A percentile compares a stretch with the other conserved stretches of the same genome.
These are phyloP conservation scores for Archilochus colubris DNA, from an alignment of 2,113 vertebrate species.

Conservation along the genomic window DNA sequence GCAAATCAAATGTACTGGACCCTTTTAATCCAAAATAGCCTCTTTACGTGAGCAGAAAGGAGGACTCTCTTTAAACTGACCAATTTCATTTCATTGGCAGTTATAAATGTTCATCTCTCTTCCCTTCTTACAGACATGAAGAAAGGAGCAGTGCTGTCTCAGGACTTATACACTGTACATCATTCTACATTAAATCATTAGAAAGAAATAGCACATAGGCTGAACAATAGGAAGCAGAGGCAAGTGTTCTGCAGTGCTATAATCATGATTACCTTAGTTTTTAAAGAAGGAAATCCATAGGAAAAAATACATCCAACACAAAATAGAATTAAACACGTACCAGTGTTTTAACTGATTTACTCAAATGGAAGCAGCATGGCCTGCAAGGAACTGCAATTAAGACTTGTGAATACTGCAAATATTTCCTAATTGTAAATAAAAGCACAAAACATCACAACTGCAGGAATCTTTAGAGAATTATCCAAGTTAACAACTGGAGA, in stretches of 20 bases:
- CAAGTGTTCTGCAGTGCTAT: neutral
- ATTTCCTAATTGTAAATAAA: neutral
- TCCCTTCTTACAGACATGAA: neutral
- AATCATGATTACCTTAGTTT: neutral
- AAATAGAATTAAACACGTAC: neutral
- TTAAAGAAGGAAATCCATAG: neutral
- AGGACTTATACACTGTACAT: neutral
- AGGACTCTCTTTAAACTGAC: neutral
- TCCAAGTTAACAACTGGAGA: neutral
- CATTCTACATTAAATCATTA: neutral
- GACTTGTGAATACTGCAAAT: neutral
- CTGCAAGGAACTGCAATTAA: neutral
- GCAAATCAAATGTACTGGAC: constrained; percentile 20
- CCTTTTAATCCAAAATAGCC: constrained; percentile 14
- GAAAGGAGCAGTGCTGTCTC: neutral
- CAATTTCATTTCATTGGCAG: neutral
- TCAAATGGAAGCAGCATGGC: neutral
- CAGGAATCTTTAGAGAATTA: neutral
- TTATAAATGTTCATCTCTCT: neutral
- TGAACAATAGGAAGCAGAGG: neutral
- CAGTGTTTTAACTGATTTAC: neutral
- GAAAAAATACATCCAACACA: neutral
- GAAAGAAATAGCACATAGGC: neutral
- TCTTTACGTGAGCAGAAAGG: neutral
- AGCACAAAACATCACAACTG: neutral